phyloP scores from a whole-genome alignment of 1,140 invertebrate genomes.

The Gyrodactylus bullatarudis region DNA sequence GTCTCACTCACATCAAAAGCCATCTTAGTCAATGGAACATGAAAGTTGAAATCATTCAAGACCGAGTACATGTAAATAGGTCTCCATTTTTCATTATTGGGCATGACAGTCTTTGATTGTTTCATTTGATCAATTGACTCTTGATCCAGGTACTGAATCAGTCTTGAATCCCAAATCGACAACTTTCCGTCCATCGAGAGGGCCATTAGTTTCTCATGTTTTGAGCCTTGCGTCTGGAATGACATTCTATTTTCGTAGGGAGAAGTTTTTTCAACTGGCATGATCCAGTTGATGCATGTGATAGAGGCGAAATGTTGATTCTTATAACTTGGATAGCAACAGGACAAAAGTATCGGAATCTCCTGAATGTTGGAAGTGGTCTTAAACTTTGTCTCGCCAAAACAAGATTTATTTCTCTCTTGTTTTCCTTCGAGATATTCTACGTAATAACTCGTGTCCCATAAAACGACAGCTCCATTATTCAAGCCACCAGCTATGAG shows the following conservation, averaged over 20 bases:
- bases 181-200: not conserved
- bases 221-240: not conserved
- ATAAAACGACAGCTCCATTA: slow-evolving; percentile 23
- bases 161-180: not conserved
- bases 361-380: not conserved
- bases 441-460: slow-evolving; percentile 20
- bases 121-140: not conserved
- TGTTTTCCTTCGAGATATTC: slow-evolving; percentile 16
- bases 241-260: not conserved
- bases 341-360: not conserved
- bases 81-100: not conserved
- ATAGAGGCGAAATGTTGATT: not conserved
- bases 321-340: not conserved
- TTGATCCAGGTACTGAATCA: not conserved
- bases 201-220: not conserved
- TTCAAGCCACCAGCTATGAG: slow-evolving; percentile 22
- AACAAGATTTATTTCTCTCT: slow-evolving; percentile 12
- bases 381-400: slow-evolving; percentile 4
- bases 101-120: not conserved
- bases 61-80: not conserved
- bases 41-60: not conserved
- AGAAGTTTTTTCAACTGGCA: too few species aligned
- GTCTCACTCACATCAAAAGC: not conserved
- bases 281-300: not conserved
- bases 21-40: not conserved